A percentile compares a stretch with the other conserved stretches of the same genome.
Conservation (phyloP, 2,797 vertebrate species). For the Iguana delicatissima region DNA sequence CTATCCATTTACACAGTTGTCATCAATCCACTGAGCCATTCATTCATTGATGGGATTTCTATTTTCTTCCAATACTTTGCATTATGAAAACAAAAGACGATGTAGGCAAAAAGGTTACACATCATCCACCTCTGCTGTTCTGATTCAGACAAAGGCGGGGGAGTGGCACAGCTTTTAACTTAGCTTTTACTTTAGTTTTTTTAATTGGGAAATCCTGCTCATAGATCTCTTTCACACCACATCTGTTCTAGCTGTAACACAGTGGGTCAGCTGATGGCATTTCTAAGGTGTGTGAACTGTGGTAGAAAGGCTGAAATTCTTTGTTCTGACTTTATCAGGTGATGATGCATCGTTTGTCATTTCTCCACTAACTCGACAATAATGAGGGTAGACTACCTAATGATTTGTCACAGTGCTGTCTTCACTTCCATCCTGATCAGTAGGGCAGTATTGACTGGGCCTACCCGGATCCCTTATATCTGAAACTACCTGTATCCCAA, state of each 20-base stretch:
- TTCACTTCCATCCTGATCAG: background rate
- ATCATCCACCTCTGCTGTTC: too few relatives aligned
- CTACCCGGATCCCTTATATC: background rate
- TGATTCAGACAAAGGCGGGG: background rate
- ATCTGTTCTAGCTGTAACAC: background rate
- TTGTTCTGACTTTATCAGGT: background rate
- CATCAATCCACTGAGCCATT: too few relatives aligned
- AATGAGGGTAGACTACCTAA: background rate
- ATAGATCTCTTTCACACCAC: too few relatives aligned
- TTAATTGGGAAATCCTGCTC: background rate
- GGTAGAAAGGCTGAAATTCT: background rate
- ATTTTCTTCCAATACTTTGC: too few relatives aligned
- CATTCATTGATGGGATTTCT: too few relatives aligned
- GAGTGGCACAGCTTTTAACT: background rate
- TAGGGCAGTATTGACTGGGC: background rate
- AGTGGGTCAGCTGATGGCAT: background rate
- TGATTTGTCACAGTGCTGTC: background rate
- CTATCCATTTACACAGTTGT: too few relatives aligned
- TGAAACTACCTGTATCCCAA: background rate
- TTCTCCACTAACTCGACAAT: background rate
- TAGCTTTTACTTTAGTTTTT: too few relatives aligned
- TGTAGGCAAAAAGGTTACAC: background rate
- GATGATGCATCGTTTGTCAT: too few relatives aligned
- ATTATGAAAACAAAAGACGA: background rate
- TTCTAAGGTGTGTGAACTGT: background rate